Conservation (phyloP, 2,113 vertebrate species). For the Melanotaenia duboulayi region DNA sequence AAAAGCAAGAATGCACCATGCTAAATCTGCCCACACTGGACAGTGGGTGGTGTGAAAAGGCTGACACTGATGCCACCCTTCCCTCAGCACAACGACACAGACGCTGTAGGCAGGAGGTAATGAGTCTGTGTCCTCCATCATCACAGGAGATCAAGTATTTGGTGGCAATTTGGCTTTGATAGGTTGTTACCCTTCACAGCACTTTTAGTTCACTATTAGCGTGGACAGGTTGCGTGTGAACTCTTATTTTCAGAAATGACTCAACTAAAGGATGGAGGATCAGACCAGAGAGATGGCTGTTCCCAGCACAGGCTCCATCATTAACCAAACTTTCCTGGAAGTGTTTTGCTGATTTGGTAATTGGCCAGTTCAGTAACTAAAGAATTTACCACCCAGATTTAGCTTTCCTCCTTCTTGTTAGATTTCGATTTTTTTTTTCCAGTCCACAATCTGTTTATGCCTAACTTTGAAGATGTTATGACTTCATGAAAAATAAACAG, state of each 20-base stretch:
- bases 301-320: background rate
- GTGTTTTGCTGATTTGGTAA: background rate
- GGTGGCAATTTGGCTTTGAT: slow-evolving; percentile 3
- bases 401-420: no score
- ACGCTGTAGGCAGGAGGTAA: slow-evolving; percentile 48
- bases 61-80: slow-evolving; percentile 64
- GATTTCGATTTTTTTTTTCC: no score
- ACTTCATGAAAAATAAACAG: no score
- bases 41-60: slow-evolving; percentile 52
- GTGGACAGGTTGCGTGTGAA: slow-evolving; percentile 1
- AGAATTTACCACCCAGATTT: no score
- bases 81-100: slow-evolving; percentile 58
- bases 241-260: slow-evolving; percentile 2
- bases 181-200: slow-evolving; percentile 9
- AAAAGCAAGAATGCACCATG: slow-evolving; percentile 71
- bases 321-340: background rate
- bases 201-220: background rate
- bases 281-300: no score
- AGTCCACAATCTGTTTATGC: no score
- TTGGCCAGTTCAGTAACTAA: background rate
- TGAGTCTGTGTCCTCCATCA: slow-evolving; percentile 20
- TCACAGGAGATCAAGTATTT: slow-evolving; percentile 26
- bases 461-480: no score
- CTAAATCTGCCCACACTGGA: slow-evolving; percentile 62
- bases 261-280: background rate